A percentile compares a stretch with the other conserved stretches of the same genome.
phyloP scores from a whole-genome alignment of 2,888 invertebrate species.

The Poecilobothrus nobilitatus region DNA sequence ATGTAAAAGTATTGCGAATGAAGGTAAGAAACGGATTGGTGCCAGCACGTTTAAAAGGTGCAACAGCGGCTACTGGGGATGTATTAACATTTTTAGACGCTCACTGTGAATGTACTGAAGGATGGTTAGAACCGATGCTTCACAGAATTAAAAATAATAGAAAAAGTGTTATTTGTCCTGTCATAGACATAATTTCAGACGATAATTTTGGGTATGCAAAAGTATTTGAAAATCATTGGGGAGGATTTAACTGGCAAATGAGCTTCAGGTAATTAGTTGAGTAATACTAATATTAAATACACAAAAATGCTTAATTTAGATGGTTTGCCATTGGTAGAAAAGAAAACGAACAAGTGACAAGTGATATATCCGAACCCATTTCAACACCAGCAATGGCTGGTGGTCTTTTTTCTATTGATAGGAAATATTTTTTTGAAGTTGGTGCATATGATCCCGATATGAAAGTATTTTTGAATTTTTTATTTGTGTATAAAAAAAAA shows the following conservation, averaged over 20 bases:
- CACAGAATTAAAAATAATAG: constrained; percentile 45
- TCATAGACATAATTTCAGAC: constrained; percentile 91
- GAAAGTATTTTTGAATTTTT: constrained; percentile 52
- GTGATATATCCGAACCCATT: constrained; percentile 66
- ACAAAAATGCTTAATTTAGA: constrained; percentile 31
- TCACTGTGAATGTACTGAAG: constrained; percentile 85
- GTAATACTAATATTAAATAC: neutral
- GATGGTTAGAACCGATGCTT: constrained; percentile 71
- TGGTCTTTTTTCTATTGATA: constrained; percentile 73
- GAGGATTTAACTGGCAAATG: constrained; percentile 96
- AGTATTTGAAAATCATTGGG: constrained; percentile 88
- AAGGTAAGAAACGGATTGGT: constrained; percentile 66
- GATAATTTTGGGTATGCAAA: constrained; percentile 92
- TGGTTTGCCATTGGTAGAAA: constrained; percentile 60
- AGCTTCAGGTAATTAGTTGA: constrained; percentile 54
- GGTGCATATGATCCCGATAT: constrained; percentile 86
- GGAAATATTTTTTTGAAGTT: constrained; percentile 77
- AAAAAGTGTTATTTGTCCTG: constrained; percentile 49
- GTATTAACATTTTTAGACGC: constrained; percentile 92
- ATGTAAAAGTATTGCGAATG: constrained; percentile 58
- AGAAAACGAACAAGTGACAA: constrained; percentile 53
- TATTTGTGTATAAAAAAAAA: neutral
- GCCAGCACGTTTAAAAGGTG: constrained; percentile 72
- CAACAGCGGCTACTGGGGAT: constrained; percentile 59
- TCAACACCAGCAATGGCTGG: constrained; percentile 90